phyloP scores from a whole-genome alignment of 1,140 invertebrate species.

The Neodiprion pinetum region DNA sequence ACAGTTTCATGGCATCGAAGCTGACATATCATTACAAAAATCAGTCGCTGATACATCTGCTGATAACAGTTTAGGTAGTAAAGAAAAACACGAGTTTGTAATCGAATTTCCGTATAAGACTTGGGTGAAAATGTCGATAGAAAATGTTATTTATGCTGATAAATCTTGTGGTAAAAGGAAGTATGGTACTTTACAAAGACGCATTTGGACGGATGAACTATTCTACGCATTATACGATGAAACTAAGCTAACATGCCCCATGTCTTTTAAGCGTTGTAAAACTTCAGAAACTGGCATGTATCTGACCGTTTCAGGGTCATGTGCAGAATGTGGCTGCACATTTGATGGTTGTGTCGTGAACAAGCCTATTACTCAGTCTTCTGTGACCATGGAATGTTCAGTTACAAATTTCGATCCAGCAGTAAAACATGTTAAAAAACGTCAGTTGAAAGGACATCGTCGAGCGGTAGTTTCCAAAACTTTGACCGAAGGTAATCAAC shows the following conservation, averaged over 20 bases:
- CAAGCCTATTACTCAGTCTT: background rate
- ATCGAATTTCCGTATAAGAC: background rate
- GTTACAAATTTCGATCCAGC: background rate
- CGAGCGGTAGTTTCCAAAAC: background rate
- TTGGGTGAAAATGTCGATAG: background rate
- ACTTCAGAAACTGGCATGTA: background rate
- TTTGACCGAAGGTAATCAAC: background rate
- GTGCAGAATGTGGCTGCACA: background rate
- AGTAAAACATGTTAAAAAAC: conserved; percentile 1
- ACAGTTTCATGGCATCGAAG: background rate
- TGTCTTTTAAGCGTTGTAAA: background rate
- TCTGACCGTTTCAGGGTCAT: background rate
- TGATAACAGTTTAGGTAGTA: background rate
- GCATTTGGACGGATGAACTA: background rate
- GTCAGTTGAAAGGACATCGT: background rate
- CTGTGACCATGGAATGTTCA: background rate
- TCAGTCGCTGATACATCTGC: background rate
- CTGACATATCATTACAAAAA: background rate
- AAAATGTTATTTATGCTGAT: background rate
- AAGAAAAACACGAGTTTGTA: background rate
- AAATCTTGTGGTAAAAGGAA: background rate
- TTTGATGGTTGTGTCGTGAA: background rate
- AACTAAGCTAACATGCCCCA: background rate
- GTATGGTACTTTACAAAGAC: background rate
- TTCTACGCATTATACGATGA: background rate